Base-by-base conservation (phyloP, 2,888 invertebrate genomes). In the Sesamia inferens region DNA sequence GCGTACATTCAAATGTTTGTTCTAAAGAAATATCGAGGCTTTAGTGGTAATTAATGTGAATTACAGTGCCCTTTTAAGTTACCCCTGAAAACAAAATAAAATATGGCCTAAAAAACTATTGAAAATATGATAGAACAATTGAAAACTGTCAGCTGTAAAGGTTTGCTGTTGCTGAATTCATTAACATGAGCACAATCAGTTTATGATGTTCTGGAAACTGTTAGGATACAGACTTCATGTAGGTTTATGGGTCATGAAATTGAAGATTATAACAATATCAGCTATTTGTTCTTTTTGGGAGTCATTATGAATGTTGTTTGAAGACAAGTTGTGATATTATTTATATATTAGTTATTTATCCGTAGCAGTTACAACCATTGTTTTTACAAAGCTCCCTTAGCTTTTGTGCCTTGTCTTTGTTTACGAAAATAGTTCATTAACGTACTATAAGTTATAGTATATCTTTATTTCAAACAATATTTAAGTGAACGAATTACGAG, bases 371-470 rank as follows among this genome's bases (percentile, higher is more conserved):
- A n/a, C n/a, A 55, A 44, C 54, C n/a, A 44, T 62, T 70, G 13
- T 68, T 55, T 71, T 73, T 63, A 71, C 65, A 44, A 47, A 65
- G 13, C 24, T 57, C 54, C 54, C 13, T 55, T n/a, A 55, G 69
- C 55, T 78, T 68, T 68, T 54, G 68, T 54, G 8, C 24, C 22
- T 57, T 82, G 68, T 61, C 81, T 70, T 77, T 81, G 75, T 75
- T 81, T 68, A 78, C 57, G 55, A 66, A 59, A 82, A 69, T 68
- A 76, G 71, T 81, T 74, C 75, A 82, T 68, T 69, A 82, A 65
- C 39, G 55, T 51, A 62, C 55, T 48, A 61, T 68, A 79, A 73
- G 73, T 68, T 76, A 72, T 42, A n/a, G n/a, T n/a, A 39, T 31
- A 10, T 51, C 22, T 81, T 77, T 67, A 63, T 54, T 61, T 47